Evolutionary conservation across 2,888 invertebrate genomes (phyloP).

Genomic region (Drosophila pseudotakahashii): DNA sequence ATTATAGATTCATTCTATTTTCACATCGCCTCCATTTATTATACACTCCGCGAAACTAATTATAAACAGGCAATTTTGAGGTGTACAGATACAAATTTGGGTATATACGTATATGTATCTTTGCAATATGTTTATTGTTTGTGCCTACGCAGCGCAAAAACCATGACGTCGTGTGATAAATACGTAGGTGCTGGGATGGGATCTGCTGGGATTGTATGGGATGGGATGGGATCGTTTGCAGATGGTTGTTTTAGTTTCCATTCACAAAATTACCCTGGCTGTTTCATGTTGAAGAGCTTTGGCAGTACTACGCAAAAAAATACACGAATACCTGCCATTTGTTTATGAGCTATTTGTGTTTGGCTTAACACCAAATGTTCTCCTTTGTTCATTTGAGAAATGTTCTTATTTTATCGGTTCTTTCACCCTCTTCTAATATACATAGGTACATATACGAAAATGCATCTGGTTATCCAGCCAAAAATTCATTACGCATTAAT

Average conservation of each 20-base stretch:
- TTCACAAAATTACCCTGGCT: conserved; percentile 64
- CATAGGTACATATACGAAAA: conserved; percentile 7
- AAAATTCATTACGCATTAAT: conserved; percentile 4
- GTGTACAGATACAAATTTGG: conserved; percentile 26
- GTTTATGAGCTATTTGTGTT: conserved; percentile 37
- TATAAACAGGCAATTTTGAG: conserved; percentile 58
- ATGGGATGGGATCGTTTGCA: conserved; percentile 20
- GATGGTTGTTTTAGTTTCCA: conserved; percentile 50
- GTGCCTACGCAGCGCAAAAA: conserved; percentile 49
- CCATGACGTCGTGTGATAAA: conserved; percentile 63
- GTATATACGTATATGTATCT: conserved; percentile 15
- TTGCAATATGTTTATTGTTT: conserved; percentile 65
- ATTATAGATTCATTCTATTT: conserved; percentile 63
- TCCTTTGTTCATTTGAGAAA: conserved; percentile 35
- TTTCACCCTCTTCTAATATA: conserved; percentile 28
- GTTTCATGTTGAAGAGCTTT: conserved; percentile 30
- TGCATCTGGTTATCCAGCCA: conserved; percentile 18
- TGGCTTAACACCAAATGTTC: conserved; percentile 39
- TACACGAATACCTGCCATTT: conserved; percentile 36
- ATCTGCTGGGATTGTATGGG: conserved; percentile 17
- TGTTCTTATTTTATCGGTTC: conserved; percentile 43
- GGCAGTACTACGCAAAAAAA: conserved; percentile 41
- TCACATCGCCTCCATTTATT: conserved; percentile 42
- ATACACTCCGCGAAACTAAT: conserved; percentile 58
- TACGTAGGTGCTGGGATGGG: conserved; percentile 31